These are phyloP conservation scores for Hyalella azteca DNA, from an alignment of 2,888 invertebrate genomes.

Conservation along the genomic window DNA sequence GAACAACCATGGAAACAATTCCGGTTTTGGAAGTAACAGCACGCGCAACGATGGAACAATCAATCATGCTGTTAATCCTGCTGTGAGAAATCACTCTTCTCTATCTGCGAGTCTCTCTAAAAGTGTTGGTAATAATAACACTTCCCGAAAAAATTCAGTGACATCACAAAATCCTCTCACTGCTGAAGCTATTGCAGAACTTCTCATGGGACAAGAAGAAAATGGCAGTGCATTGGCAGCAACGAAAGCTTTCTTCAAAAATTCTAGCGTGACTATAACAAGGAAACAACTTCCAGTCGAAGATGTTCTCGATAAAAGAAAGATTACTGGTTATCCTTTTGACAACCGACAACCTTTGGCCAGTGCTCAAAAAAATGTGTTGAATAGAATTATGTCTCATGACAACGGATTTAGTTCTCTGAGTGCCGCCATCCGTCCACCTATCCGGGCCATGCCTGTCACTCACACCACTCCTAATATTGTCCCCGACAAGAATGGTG, in stretches of 20 bases:
- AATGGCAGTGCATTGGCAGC: not conserved
- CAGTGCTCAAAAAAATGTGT: constrained; percentile 56
- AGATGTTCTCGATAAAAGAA: constrained; percentile 54
- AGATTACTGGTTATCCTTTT: constrained; percentile 53
- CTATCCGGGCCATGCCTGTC: constrained; percentile 55
- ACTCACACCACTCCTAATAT: constrained; percentile 56
- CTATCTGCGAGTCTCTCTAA: not conserved
- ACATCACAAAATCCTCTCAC: not conserved
- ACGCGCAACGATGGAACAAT: too few species aligned
- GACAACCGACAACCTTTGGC: constrained; percentile 45
- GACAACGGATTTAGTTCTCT: constrained; percentile 55
- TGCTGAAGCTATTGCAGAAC: constrained; percentile 52
- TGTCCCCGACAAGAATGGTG: constrained; percentile 52
- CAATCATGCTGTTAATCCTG: too few species aligned
- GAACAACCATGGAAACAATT: too few species aligned
- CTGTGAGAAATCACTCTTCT: not conserved
- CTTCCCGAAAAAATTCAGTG: not conserved
- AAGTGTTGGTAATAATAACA: not conserved
- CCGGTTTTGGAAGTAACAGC: too few species aligned
- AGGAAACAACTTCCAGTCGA: constrained; percentile 51
- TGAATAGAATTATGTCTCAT: constrained; percentile 57
- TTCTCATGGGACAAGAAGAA: constrained; percentile 47
- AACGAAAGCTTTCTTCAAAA: not conserved
- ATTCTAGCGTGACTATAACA: constrained; percentile 45
- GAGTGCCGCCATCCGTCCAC: constrained; percentile 41